Evolutionary conservation across 1,140 invertebrate species (phyloP).

Genomic region (Pseudachorutes palmiensis): DNA sequence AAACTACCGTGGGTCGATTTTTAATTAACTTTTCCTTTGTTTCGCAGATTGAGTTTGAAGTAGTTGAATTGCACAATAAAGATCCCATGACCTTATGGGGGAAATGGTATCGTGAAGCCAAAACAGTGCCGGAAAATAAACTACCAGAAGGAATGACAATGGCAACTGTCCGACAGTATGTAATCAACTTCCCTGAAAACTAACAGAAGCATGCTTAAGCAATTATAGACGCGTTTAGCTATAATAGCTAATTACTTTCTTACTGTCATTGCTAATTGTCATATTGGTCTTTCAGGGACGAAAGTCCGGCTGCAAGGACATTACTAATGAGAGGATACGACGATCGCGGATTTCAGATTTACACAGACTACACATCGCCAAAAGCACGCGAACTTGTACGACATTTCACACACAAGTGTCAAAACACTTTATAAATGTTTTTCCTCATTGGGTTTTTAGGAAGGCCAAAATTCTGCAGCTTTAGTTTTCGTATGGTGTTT

Average conservation of each 20-base stretch:
- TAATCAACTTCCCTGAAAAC: not conserved
- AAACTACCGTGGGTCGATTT: not conserved
- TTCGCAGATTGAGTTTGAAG: not conserved
- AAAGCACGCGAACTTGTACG: not conserved
- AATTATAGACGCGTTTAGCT: too few species aligned
- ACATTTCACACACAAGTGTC: not conserved
- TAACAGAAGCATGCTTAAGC: too few species aligned
- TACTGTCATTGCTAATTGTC: not conserved
- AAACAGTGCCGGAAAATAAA: not conserved
- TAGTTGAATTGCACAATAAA: not conserved
- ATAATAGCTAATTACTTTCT: too few species aligned
- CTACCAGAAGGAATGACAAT: not conserved
- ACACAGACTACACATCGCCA: not conserved
- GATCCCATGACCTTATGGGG: constrained; percentile 4
- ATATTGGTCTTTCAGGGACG: not conserved
- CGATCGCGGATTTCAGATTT: not conserved
- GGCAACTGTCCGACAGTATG: not conserved
- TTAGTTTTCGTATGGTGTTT: constrained; percentile 4
- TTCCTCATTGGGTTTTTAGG: not conserved
- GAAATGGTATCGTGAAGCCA: not conserved
- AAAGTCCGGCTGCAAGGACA: not conserved
- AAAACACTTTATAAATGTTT: not conserved
- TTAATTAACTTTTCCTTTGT: not conserved
- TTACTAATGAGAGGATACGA: constrained; percentile 3
- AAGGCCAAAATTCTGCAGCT: constrained; percentile 1